Base-by-base conservation (phyloP, 2,888 invertebrate genomes). In the Calliscelio sp. region DNA sequence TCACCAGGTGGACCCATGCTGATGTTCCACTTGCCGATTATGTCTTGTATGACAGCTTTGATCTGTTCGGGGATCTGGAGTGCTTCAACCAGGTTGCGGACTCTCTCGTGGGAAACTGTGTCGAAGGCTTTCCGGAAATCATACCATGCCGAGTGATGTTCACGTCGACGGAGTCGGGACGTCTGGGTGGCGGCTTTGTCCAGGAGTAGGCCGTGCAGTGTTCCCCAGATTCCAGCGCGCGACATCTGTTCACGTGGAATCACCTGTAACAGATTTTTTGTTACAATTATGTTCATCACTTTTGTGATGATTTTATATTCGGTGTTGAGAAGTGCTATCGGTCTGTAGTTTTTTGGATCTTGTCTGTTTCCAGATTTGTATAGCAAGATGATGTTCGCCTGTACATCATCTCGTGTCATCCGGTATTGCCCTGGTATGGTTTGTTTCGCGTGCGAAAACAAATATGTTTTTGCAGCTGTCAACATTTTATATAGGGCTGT, bases 111-210 rank as follows among this genome's bases (percentile, higher is more conserved):
- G 49, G 22, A 14, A 14, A 61, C 38, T 1, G 61, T 22, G 28
- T 57, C 57, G 35, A 32, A 57, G 57, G 57, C 57, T 7, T 57
- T 57, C 18, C 32, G 14, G 57, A 57, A 57, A 57, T 57, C 57
- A 14, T 57, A 57, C 57, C 57, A 57, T 5, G 35, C 25, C 4
- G 57, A 57, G 18, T 57, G 35, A 25, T 57, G 28, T 25, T 57
- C 25, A 4, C 57, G 28, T 57, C 57, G 20, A 2, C 32, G 35
- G 6, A 57, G 28, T 8, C 57, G 18, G 14, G 49, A 49, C 11
- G 6, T 49, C 20, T 22, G 22, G 18, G 49, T 49, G 18, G 49
- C 20, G 18, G 49, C 10, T 25, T 57, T 57, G 35, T 57, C 61
- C 14, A 24, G 41, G 14, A 61, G 41, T 18, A 61, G 41, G 10